Percentiles rank a stretch among this genome's conserved stretches.
Evolutionary conservation across 2,797 vertebrate species (phyloP).

Genomic region (Leptatherina wallacei): DNA sequence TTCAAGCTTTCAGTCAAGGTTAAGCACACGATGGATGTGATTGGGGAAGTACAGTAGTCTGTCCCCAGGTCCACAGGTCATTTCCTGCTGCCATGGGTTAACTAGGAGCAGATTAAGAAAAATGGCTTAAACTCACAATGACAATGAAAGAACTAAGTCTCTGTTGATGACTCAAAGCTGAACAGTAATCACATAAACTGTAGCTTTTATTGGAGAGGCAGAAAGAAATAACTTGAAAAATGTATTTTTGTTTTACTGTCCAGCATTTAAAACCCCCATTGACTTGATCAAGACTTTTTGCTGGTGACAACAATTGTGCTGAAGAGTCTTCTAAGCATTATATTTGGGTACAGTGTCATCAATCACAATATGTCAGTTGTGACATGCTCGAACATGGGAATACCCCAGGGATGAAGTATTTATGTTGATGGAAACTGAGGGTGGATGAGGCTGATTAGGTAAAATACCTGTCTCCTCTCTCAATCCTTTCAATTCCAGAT

Average conservation of each 20-base stretch:
- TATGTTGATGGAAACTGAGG: constrained; percentile 63
- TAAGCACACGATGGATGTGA: constrained; percentile 77
- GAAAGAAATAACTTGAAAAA: not conserved
- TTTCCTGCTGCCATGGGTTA: constrained; percentile 79
- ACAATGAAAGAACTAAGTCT: constrained; percentile 47
- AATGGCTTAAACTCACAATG: constrained; percentile 60
- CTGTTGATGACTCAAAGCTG: constrained; percentile 12
- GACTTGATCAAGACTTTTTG: not conserved
- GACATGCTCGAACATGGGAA: constrained; percentile 59
- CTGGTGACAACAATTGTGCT: not conserved
- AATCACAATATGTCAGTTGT: constrained; percentile 35
- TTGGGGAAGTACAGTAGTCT: constrained; percentile 83
- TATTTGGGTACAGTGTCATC: constrained; percentile 23
- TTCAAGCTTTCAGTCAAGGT: constrained; percentile 68
- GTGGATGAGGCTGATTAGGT: constrained; percentile 64
- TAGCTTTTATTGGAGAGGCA: not conserved
- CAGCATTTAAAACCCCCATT: not conserved
- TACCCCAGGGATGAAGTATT: constrained; percentile 58
- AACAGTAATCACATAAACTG: constrained; percentile 16
- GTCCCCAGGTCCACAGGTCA: constrained; percentile 73
- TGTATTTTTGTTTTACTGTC: not conserved
- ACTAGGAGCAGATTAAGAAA: constrained; percentile 77
- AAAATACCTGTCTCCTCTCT: constrained; percentile 68
- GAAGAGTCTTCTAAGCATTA: constrained; percentile 4
- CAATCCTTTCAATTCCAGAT: constrained; percentile 72